A percentile compares a stretch with the other conserved stretches of the same genome.
Conservation (phyloP, 2,888 invertebrate species). For the Podotricha telesiphe region DNA sequence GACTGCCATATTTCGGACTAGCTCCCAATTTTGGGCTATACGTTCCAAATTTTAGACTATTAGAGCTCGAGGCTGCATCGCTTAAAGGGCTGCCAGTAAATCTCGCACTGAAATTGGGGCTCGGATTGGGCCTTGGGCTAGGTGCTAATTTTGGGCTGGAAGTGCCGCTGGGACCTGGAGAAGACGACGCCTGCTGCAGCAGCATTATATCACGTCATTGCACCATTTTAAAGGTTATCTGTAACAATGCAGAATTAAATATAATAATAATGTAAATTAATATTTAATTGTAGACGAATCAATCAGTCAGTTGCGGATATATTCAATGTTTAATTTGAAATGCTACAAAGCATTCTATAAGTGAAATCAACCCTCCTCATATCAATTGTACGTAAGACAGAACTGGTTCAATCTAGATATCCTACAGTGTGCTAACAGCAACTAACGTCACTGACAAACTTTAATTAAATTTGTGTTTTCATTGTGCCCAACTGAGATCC, state of each 20-base stretch:
- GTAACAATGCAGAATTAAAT: conserved; percentile 51
- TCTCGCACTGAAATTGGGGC: conserved; percentile 56
- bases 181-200: conserved; percentile 79
- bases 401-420: conserved; percentile 26
- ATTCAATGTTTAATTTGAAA: conserved; percentile 6
- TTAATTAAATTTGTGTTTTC: conserved; percentile 37
- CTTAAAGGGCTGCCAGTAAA: conserved; percentile 65
- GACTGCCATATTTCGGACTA: conserved; percentile 70
- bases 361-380: neutral
- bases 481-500: conserved; percentile 31
- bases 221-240: conserved; percentile 65
- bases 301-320: neutral
- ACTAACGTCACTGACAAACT: conserved; percentile 31
- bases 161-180: conserved; percentile 80
- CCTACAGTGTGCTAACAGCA: conserved; percentile 26
- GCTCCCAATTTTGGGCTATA: conserved; percentile 64
- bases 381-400: conserved; percentile 14
- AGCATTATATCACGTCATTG: conserved; percentile 79
- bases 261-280: no score
- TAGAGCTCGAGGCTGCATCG: conserved; percentile 63
- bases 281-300: neutral
- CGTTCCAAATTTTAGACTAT: conserved; percentile 59
- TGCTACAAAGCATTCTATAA: neutral
- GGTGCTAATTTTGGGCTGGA: conserved; percentile 71
- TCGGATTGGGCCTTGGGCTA: conserved; percentile 65